Evolutionary conservation across 2,797 vertebrate species (phyloP).

Genomic region (Aphelocoma californica): DNA sequence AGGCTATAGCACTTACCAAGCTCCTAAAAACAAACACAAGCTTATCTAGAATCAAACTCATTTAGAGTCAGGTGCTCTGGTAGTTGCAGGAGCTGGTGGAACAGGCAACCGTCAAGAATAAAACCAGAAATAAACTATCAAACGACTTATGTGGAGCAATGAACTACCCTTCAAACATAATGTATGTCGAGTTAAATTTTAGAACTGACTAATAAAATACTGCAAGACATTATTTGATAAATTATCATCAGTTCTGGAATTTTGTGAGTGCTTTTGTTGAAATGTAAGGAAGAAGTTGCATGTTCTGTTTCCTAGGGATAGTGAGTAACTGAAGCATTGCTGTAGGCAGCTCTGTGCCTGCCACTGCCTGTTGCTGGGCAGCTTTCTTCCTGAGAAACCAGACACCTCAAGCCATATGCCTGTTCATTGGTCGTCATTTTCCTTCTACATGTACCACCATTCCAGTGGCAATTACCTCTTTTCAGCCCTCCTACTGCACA

Average conservation of each 20-base stretch:
- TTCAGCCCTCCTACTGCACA: neutral
- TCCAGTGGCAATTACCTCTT: neutral
- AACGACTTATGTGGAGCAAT: neutral
- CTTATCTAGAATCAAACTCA: neutral
- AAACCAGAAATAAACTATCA: neutral
- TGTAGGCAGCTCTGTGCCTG: neutral
- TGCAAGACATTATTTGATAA: neutral
- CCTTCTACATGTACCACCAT: neutral
- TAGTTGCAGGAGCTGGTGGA: neutral
- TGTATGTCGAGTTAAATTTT: neutral
- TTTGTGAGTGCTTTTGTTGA: neutral
- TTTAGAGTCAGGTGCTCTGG: neutral
- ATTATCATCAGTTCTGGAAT: neutral
- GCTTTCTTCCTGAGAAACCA: neutral
- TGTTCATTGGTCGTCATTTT: neutral
- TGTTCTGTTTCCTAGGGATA: neutral
- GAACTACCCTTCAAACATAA: neutral
- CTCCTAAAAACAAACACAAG: neutral
- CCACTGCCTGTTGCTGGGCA: neutral
- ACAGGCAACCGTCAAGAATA: neutral
- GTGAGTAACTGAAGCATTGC: neutral
- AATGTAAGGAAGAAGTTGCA: neutral
- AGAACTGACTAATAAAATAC: neutral
- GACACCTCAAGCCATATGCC: neutral
- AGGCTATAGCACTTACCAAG: neutral